Evolutionary conservation across 2,888 invertebrate genomes (phyloP).

Genomic region (Schrankia costaestrigalis): DNA sequence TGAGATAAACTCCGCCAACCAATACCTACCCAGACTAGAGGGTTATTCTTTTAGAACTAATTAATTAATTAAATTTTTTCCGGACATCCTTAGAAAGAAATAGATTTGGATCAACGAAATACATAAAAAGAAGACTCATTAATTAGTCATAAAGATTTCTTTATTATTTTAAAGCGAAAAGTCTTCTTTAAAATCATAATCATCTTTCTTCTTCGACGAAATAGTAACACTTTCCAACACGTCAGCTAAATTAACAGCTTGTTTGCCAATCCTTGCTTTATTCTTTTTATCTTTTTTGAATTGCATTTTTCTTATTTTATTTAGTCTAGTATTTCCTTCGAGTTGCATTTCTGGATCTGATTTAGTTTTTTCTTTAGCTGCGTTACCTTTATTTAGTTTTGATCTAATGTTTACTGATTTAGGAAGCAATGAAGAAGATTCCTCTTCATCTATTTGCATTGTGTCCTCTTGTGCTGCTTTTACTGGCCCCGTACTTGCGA

Average conservation of each 20-base stretch:
- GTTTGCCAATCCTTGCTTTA: constrained; percentile 78
- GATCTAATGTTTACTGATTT: constrained; percentile 62
- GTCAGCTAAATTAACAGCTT: constrained; percentile 82
- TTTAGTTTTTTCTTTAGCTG: constrained; percentile 62
- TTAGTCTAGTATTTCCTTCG: constrained; percentile 83
- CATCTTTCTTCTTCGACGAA: constrained; percentile 64
- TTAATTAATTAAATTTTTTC: too few relatives aligned
- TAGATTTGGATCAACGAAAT: too few relatives aligned
- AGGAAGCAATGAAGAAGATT: constrained; percentile 60
- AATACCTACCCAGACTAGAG: too few relatives aligned
- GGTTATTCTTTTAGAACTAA: too few relatives aligned
- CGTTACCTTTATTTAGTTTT: constrained; percentile 57
- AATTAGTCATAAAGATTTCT: too few relatives aligned
- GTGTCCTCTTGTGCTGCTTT: constrained; percentile 62
- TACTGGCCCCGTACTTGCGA: constrained; percentile 83
- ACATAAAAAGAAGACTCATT: too few relatives aligned
- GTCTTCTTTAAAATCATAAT: constrained; percentile 83
- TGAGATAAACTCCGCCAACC: too few relatives aligned
- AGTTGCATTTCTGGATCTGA: constrained; percentile 84
- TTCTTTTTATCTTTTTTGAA: constrained; percentile 84
- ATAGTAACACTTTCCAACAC: constrained; percentile 82
- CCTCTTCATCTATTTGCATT: constrained; percentile 80
- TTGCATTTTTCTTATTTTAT: constrained; percentile 70
- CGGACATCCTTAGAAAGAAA: too few relatives aligned
- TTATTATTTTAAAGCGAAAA: constrained; percentile 61